Evolutionary conservation across 2,113 vertebrate genomes (phyloP), one percentile per base, ranked within the genome.

Genomic region (Channa argus): DNA sequence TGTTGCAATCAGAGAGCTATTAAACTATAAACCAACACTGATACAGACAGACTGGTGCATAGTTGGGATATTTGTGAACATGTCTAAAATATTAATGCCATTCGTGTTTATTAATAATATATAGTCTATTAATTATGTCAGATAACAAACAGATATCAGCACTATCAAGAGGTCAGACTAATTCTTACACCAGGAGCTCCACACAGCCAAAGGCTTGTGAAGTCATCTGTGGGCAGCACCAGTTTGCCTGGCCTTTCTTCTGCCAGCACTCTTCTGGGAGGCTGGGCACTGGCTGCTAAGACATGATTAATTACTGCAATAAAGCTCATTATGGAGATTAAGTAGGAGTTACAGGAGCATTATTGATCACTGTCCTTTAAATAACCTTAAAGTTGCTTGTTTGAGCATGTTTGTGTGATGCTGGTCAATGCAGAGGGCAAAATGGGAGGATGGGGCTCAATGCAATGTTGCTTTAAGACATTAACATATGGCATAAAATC

Each of bases 241-340:
- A 67, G 75, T 36, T 33, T 51, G 55, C 71, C 78, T 52, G 54
- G 83, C 85, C 84, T 85, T 91, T 86, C 82, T 91, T 82, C 86
- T 83, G 78, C 82, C 60, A 71, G 84, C 82, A 70, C 79, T 91
- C 88, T 86, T 86, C 67, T 52, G 89, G 86, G 90, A 90, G 84
- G 81, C 82, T 82, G 81, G 61, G 86, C 77, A 89, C 88, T 82
- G 80, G 88, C 89, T 87, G 87, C 68, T 77, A 80, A 85, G 71
- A 89, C 88, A 86, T 93, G 94, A 95, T 94, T 93, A 92, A 95
- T 95, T 92, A 87, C 85, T 68, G 89, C 87, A 92, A 93, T 92
- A 90, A 93, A 90, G 91, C 92, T 94, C 92, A 93, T 95, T 93
- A 95, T 93, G 91, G 88, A 93, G 94, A 94, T 94, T 92, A 94